Evolutionary conservation across 2,113 vertebrate genomes (phyloP).

Genomic region (Apodemus sylvaticus): DNA sequence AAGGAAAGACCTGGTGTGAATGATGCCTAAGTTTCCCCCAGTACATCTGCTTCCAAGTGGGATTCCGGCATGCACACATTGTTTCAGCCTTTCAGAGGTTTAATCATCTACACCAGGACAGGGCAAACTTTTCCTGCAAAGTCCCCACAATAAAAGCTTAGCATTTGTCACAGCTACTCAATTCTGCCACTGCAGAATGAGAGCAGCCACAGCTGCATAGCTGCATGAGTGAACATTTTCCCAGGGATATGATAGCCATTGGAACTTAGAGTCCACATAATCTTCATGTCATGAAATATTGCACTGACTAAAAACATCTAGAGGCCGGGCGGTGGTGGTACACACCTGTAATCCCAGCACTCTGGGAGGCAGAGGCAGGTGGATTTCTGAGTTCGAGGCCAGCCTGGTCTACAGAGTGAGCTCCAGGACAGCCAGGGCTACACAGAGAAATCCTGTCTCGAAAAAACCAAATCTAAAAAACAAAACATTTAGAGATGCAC

Average conservation of each 20-base stretch:
- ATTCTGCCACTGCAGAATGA: background rate
- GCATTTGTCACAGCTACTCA: background rate
- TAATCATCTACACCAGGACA: background rate
- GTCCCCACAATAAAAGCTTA: background rate
- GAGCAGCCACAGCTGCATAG: background rate
- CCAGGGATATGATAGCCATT: background rate
- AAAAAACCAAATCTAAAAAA: too few relatives aligned
- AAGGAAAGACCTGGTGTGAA: background rate
- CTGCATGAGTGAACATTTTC: background rate
- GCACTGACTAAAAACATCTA: background rate
- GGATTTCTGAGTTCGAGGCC: too few relatives aligned
- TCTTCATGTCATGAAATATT: slow-evolving; percentile 5
- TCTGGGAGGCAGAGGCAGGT: too few relatives aligned
- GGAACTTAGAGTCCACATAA: background rate
- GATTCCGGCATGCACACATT: background rate
- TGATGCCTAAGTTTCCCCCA: background rate
- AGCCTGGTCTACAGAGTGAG: too few relatives aligned
- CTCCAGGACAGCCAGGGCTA: too few relatives aligned
- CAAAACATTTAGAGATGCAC: slow-evolving; percentile 30
- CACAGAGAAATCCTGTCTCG: too few relatives aligned
- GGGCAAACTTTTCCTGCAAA: background rate
- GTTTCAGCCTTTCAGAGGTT: background rate
- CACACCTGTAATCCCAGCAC: too few relatives aligned
- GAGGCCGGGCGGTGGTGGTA: too few relatives aligned
- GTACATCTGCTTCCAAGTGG: background rate